Conservation (phyloP, 2,888 invertebrate genomes). For the Erebia epiphron region DNA sequence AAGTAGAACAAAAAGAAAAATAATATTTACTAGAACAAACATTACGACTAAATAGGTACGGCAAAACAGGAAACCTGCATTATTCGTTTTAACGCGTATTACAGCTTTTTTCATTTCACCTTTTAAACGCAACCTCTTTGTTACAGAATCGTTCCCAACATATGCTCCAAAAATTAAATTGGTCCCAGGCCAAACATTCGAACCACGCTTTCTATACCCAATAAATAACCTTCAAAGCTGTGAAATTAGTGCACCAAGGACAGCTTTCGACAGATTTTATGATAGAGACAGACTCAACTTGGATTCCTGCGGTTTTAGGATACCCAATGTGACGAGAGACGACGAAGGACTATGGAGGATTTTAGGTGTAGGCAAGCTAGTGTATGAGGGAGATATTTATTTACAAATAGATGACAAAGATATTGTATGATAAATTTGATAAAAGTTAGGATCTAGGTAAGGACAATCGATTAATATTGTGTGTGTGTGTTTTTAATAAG, state of each 20-base stretch:
- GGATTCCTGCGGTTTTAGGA: conserved; percentile 55
- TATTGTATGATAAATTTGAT: neutral
- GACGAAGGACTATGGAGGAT: conserved; percentile 66
- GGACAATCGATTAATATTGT: no score
- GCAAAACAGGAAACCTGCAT: no score
- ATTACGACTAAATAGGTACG: no score
- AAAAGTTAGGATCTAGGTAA: no score
- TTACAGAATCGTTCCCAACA: conserved; percentile 58
- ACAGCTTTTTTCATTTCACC: no score
- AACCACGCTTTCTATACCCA: conserved; percentile 56
- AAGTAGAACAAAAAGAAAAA: no score
- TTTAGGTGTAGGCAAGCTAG: conserved; percentile 60
- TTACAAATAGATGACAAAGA: conserved; percentile 44
- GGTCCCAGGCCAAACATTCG: conserved; percentile 52
- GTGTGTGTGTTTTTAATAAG: no score
- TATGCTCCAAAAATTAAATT: conserved; percentile 38
- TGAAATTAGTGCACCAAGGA: conserved; percentile 55
- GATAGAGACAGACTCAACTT: conserved; percentile 48
- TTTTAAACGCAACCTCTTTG: neutral
- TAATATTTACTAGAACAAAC: no score
- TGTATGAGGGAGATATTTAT: conserved; percentile 50
- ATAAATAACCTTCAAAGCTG: conserved; percentile 56
- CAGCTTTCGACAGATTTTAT: conserved; percentile 60
- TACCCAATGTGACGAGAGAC: conserved; percentile 55
- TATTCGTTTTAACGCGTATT: no score